Conservation (phyloP, 1,140 invertebrate species). For the Bombus turneri region DNA sequence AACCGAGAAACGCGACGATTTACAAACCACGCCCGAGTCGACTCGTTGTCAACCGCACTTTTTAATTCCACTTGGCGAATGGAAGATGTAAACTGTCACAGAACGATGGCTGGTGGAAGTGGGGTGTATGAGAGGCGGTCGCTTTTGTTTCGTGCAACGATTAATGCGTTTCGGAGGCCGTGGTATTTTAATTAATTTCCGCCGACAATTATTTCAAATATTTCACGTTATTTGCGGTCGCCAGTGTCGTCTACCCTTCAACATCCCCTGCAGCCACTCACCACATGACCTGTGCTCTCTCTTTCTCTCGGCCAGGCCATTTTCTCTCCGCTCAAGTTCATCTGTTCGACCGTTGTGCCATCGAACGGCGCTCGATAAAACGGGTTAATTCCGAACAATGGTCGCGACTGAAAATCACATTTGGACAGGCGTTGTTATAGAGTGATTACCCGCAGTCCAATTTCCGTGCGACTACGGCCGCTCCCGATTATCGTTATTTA, state of each 20-base stretch:
- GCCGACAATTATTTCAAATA: constrained; percentile 50
- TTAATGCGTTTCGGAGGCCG: constrained; percentile 34
- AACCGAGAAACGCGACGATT: constrained; percentile 10
- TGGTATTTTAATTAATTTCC: constrained; percentile 52
- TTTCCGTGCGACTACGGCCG: constrained; percentile 50
- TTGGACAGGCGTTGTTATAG: constrained; percentile 60
- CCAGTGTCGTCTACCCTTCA: background rate
- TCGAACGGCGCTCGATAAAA: constrained; percentile 35
- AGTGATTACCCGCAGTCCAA: constrained; percentile 55
- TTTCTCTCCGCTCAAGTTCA: constrained; percentile 45
- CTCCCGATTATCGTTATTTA: constrained; percentile 48
- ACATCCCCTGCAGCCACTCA: background rate
- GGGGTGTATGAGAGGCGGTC: background rate
- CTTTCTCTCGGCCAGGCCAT: background rate
- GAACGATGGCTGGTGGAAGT: background rate
- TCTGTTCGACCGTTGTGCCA: constrained; percentile 14
- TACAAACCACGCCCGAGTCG: constrained; percentile 1
- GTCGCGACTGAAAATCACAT: constrained; percentile 55
- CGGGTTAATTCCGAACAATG: constrained; percentile 61
- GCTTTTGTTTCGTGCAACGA: constrained; percentile 39
- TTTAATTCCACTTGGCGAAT: constrained; percentile 24
- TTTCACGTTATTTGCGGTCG: constrained; percentile 52
- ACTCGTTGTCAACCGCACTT: constrained; percentile 29
- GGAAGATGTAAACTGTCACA: constrained; percentile 47
- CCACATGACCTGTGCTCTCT: too few relatives aligned